Evolutionary conservation across 2,797 vertebrate species (phyloP).

Genomic region (Apodemus agrarius): DNA sequence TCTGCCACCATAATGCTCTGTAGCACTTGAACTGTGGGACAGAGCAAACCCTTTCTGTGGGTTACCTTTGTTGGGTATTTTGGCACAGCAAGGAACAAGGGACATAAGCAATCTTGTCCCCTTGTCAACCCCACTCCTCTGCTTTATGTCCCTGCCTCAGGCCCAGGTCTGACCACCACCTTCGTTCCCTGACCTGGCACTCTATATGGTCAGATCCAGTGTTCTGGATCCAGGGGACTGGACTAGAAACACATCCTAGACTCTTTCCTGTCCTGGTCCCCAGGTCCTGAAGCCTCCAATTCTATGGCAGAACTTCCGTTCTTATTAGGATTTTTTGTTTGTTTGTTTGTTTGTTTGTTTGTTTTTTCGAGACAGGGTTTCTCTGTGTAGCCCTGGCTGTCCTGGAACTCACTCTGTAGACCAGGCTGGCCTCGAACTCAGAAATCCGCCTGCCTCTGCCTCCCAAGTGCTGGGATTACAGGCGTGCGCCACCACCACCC

Average conservation of each 20-base stretch:
- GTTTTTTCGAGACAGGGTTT: no score
- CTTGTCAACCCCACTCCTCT: background rate
- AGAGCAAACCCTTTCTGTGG: background rate
- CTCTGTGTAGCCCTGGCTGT: no score
- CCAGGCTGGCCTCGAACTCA: no score
- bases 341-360: no score
- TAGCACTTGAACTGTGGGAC: background rate
- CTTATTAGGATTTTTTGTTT: conserved; percentile 83
- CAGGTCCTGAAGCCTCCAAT: background rate
- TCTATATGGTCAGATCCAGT: background rate
- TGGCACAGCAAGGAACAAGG: background rate
- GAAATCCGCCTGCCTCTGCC: no score
- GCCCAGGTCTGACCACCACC: background rate
- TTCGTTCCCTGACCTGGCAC: no score
- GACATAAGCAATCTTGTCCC: background rate
- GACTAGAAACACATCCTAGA: background rate
- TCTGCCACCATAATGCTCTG: no score
- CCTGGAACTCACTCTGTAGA: no score
- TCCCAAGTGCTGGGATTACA: no score
- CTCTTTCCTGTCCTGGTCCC: no score
- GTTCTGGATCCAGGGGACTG: background rate
- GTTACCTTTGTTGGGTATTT: background rate
- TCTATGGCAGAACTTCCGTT: conserved; percentile 37
- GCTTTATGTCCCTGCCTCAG: background rate
- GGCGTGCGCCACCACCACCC: no score